A percentile compares a stretch with the other conserved stretches of the same genome.
Conservation (phyloP, 1,140 invertebrate genomes). For the Penaeus vannamei region DNA sequence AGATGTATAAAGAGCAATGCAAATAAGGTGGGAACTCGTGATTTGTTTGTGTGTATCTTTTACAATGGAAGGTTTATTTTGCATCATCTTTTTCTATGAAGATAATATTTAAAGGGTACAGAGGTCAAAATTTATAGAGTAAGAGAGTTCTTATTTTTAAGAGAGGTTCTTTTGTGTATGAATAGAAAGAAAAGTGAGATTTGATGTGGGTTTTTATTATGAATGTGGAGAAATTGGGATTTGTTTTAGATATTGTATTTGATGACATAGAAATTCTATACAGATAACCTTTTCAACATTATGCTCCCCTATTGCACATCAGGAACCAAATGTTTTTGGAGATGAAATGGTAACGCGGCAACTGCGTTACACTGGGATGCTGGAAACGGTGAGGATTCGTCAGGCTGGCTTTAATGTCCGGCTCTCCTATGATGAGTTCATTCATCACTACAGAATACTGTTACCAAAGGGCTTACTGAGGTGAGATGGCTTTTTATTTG, state of each 20-base stretch:
- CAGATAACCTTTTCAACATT: slow-evolving; percentile 35
- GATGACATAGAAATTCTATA: slow-evolving; percentile 29
- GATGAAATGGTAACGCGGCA: slow-evolving; percentile 93
- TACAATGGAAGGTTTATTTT: not conserved
- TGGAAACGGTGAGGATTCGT: slow-evolving; percentile 95
- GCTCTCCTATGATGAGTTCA: slow-evolving; percentile 94
- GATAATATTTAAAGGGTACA: not conserved
- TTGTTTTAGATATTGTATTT: no score
- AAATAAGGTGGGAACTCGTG: slow-evolving; percentile 79
- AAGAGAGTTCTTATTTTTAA: not conserved
- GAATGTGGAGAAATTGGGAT: not conserved
- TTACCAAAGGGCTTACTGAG: slow-evolving; percentile 87
- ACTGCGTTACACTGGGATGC: slow-evolving; percentile 93
- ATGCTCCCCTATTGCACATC: slow-evolving; percentile 66
- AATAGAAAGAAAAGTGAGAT: no score
- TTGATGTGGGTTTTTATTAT: slow-evolving; percentile 19
- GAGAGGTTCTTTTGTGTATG: not conserved
- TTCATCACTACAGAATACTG: slow-evolving; percentile 91
- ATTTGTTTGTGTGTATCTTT: not conserved
- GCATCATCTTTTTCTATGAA: not conserved
- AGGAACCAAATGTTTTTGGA: slow-evolving; percentile 91
- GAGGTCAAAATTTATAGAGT: not conserved
- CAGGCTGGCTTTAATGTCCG: slow-evolving; percentile 96
- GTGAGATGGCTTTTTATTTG: slow-evolving; percentile 65
- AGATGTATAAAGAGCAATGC: slow-evolving; percentile 96